Evolutionary conservation across 2,888 invertebrate species (phyloP), one percentile per base, ranked within the genome.

Genomic region (Dioctria linearis): DNA sequence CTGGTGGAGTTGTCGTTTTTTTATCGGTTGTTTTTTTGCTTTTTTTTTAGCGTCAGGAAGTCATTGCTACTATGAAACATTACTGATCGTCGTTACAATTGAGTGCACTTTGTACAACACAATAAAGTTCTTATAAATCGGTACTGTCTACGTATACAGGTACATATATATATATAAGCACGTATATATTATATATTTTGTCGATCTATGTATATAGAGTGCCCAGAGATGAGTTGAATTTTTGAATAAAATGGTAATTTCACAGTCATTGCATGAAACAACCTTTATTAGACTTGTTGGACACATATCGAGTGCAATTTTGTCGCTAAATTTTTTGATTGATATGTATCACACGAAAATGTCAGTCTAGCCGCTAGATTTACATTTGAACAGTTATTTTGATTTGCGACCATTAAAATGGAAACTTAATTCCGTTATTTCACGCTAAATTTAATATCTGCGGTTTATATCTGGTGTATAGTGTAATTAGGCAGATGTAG

Each of bases 31-130:
- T n/a, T 46, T 46, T 6, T 46, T 1, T 8, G 0, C 2, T 25
- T 67, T 67, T 67, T 67, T 42, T 67, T 43, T n/a, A 49, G 13
- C 67, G 67, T 67, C 71, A 71, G 71, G 71, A 71, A 71, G 71
- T 71, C 54, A 51, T 71, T 39, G 71, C 71, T 51, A 25, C 25
- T 25, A 51, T 71, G 9, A 25, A 71, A 71, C 71, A 25, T n/a
- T 25, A 39, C 51, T 51, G 71, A 51, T 39, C 51, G 49, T 51
- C 71, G 71, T 71, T 51, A 54, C 71, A 71, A 71, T 54, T 54
- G 71, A 71, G 8, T 51, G 71, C 71, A 71, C 54, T 71, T 71
- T 71, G 39, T 71, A 71, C 71, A 71, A n/a, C 39, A 39, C 39
- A 51, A 71, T 71, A 51, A 49, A 37, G 5, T 66, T n/a, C 11